These are phyloP conservation scores for Leptinotarsa texana DNA, from an alignment of 1,140 invertebrate genomes.

Conservation along the genomic window DNA sequence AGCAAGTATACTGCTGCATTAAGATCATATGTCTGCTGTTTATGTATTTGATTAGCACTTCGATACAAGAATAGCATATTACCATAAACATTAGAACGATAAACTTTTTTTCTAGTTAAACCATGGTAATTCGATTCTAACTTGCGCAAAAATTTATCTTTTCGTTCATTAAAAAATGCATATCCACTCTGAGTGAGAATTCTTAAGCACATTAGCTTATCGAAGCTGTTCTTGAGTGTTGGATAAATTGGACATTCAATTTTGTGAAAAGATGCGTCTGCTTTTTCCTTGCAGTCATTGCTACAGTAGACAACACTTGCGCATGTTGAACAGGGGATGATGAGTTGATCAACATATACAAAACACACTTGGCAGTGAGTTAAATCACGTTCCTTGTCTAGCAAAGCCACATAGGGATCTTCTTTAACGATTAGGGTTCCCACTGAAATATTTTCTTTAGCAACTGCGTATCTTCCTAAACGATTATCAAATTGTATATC, in stretches of 20 bases:
- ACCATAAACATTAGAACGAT: not conserved
- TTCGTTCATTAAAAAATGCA: not conserved
- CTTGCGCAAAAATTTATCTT: not conserved
- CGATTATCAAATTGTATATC: not conserved
- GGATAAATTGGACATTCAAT: not conserved
- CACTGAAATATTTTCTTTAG: not conserved
- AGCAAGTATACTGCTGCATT: not conserved
- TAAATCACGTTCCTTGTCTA: rapidly evolving
- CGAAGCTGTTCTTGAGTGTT: not conserved
- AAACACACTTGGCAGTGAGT: not conserved
- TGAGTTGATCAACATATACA: not conserved
- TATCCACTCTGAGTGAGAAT: not conserved
- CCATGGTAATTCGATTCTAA: not conserved
- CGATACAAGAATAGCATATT: not conserved
- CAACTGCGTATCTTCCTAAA: not conserved
- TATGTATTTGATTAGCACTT: not conserved
- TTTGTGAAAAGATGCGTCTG: not conserved
- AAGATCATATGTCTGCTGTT: not conserved
- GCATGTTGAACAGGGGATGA: not conserved
- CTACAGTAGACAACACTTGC: not conserved
- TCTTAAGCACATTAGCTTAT: not conserved
- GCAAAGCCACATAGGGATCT: not conserved
- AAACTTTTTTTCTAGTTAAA: not conserved
- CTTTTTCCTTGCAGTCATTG: not conserved
- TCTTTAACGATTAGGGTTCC: not conserved